Evolutionary conservation across 2,888 invertebrate genomes (phyloP).

Genomic region (Epirrhoe tristata): DNA sequence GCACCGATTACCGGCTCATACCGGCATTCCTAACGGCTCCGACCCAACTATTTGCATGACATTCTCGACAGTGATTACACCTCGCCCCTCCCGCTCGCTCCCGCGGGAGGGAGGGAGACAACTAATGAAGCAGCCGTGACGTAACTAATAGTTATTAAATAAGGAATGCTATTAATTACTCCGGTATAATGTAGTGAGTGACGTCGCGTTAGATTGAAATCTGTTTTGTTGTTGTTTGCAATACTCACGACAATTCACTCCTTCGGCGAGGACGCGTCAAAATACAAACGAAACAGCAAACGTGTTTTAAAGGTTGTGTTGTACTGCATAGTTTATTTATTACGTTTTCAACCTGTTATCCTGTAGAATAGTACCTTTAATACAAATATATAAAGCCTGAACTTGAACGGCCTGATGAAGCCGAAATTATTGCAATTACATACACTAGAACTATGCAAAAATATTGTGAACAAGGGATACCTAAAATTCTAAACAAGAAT

Average conservation of each 20-base stretch:
- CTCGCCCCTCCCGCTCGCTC: neutral
- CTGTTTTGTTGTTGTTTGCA: constrained; percentile 23
- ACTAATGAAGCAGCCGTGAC: constrained; percentile 35
- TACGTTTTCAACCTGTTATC: too few species aligned
- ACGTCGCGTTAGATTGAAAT: constrained; percentile 21
- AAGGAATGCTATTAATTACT: constrained; percentile 34
- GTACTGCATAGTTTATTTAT: too few species aligned
- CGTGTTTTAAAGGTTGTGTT: too few species aligned
- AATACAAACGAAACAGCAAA: too few species aligned
- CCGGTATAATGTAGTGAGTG: constrained; percentile 15
- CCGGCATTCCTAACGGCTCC: constrained; percentile 18
- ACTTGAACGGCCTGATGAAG: too few species aligned
- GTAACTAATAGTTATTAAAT: constrained; percentile 36
- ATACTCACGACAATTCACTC: constrained; percentile 14
- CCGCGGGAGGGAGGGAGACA: constrained; percentile 1
- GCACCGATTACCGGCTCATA: constrained; percentile 17
- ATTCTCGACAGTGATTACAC: constrained; percentile 30
- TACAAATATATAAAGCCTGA: too few species aligned
- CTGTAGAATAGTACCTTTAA: too few species aligned
- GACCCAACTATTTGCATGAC: constrained; percentile 30
- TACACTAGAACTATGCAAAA: neutral
- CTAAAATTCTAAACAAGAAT: neutral
- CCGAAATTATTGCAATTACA: too few species aligned
- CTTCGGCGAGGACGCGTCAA: neutral
- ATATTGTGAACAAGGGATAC: neutral